A percentile compares a stretch with the other conserved stretches of the same genome.
Conservation (phyloP, 2,797 vertebrate genomes). For the Tiaroga cobitis region DNA sequence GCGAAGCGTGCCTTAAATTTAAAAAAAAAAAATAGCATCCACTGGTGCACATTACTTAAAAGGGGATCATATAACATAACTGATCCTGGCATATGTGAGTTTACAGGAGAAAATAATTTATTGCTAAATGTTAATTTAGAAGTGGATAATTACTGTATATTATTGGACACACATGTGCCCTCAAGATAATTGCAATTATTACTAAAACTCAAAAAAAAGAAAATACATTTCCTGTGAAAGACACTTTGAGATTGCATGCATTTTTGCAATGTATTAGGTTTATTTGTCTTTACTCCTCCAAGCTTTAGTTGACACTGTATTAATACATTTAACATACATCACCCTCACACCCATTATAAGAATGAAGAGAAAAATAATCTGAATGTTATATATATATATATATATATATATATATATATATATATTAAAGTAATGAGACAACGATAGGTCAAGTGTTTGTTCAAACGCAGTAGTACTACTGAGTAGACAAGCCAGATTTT, state of each 20-base stretch:
- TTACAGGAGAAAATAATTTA: conserved; percentile 35
- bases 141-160: conserved; percentile 50
- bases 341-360: not conserved
- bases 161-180: conserved; percentile 26
- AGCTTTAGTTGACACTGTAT: conserved; percentile 48
- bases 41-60: conserved; percentile 38
- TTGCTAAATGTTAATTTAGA: conserved; percentile 34
- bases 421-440: not conserved
- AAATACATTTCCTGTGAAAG: conserved; percentile 40
- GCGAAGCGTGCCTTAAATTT: conserved; percentile 13
- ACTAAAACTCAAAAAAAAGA: not conserved
- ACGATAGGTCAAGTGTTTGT: not conserved
- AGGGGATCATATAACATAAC: conserved; percentile 28
- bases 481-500: conserved; percentile 5
- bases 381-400: not conserved
- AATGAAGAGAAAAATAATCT: not conserved
- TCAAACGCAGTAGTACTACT: conserved; percentile 27
- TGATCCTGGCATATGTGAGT: conserved; percentile 5
- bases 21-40: not conserved
- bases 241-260: conserved; percentile 38
- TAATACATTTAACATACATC: not conserved
- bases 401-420: too few relatives aligned
- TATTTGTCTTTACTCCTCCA: conserved; percentile 18
- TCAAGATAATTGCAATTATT: conserved; percentile 5
- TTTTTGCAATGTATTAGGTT: conserved; percentile 4